A percentile compares a stretch with the other conserved stretches of the same genome.
Conservation (phyloP, 2,797 vertebrate species). For the Lagocephalus sceleratus region DNA sequence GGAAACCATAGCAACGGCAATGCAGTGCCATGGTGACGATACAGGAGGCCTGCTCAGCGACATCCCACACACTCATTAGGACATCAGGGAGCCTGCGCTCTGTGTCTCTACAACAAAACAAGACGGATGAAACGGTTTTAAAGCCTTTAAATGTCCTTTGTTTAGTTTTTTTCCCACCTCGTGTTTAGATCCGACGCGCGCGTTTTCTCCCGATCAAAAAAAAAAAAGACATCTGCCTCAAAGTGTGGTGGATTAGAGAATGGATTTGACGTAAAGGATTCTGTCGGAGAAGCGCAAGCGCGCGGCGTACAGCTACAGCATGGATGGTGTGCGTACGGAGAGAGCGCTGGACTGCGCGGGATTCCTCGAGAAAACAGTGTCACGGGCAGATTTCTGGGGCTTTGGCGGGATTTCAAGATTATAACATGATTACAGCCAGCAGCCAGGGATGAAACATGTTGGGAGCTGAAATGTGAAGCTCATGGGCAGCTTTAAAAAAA, state of each 20-base stretch:
- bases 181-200: too few relatives aligned
- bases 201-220: too few relatives aligned
- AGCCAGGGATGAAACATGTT: conserved; percentile 44
- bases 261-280: too few relatives aligned
- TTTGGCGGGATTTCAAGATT: conserved; percentile 76
- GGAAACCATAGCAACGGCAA: conserved; percentile 80
- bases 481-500: conserved; percentile 12
- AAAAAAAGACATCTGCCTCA: too few relatives aligned
- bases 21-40: conserved; percentile 58
- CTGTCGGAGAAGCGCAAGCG: too few relatives aligned
- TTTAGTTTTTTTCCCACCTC: too few relatives aligned
- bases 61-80: conserved; percentile 28
- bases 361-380: conserved; percentile 14
- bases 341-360: conserved; percentile 4
- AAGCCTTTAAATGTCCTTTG: too few relatives aligned
- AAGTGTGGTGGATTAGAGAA: too few relatives aligned
- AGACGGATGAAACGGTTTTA: neutral
- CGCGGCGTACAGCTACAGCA: too few relatives aligned
- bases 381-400: conserved; percentile 62
- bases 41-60: conserved; percentile 52
- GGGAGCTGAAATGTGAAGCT: conserved; percentile 51
- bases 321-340: conserved; percentile 1
- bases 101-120: neutral
- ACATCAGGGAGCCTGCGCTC: conserved; percentile 33
- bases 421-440: conserved; percentile 59